Base-by-base conservation (phyloP, 2,888 invertebrate genomes). In the Conistra vaccinii region DNA sequence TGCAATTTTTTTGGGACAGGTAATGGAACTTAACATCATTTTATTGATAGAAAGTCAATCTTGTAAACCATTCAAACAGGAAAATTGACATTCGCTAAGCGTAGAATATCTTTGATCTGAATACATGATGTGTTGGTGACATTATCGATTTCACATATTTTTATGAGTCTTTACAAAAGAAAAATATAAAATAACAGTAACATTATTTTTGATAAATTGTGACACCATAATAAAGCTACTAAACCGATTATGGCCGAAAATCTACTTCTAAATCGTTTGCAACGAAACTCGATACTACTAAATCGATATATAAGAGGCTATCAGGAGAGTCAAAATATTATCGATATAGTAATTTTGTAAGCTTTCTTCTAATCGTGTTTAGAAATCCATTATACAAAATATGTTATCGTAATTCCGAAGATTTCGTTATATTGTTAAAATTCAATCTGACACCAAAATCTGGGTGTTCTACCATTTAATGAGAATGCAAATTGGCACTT, bases 401-500 rank as follows among this genome's bases (percentile, higher is more conserved):
- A 74, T 53, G 35, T n/a, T 20, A 75, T 51, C 17, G 57, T 42
- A 68, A 62, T 79, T 80, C 26, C 35, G 42, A 29, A 68, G 26
- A 76, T 76, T 68, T 76, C 63, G 39, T 63, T 81, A 69, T 71
- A 85, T 77, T 78, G 73, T 84, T 65, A 66, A 84, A 67, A 76
- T 80, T 74, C 73, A 14, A 79, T 75, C 63, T 48, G 51, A 55
- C 12, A 51, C 72, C 53, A 60, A 73, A 71, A 78, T 78, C 83
- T 89, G 84, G 87, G 89, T 89, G 88, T 88, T 88, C 85, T 69
- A 39, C 39, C 53, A 71, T 77, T 80, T 79, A 84, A 87, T 88
- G 83, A 81, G 79, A 84, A 91, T 90, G 85, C 71, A 88, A 90
- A 91, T 89, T 62, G 85, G 60, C 74, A 74, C 78, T 89, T 83